Conservation (phyloP, 2,888 invertebrate species). For the Dicycla oo region DNA sequence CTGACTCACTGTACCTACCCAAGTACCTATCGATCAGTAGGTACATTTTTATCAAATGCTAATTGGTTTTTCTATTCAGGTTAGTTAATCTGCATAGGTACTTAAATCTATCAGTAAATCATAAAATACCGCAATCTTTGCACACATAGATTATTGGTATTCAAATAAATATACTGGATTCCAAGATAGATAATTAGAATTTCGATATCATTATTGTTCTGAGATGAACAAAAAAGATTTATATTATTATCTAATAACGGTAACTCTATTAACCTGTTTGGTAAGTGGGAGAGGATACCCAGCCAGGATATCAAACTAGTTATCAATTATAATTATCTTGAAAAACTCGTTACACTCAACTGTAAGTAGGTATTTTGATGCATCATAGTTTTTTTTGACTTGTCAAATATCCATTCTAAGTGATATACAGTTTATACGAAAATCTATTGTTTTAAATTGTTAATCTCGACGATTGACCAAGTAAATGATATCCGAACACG, state of each 20-base stretch:
- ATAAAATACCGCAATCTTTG: conserved; percentile 20
- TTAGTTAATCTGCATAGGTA: conserved; percentile 18
- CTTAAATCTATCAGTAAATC: conserved; percentile 7
- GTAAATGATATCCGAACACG: conserved; percentile 32
- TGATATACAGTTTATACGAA: conserved; percentile 14
- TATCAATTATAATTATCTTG: conserved; percentile 38
- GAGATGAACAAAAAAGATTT: conserved; percentile 13
- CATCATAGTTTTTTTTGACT: conserved; percentile 11
- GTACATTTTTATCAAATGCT: conserved; percentile 25
- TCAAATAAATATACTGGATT: conserved; percentile 3
- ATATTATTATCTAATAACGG: conserved; percentile 41
- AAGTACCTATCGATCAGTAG: conserved; percentile 9
- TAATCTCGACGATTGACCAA: conserved; percentile 53
- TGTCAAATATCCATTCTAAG: conserved; percentile 9
- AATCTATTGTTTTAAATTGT: conserved; percentile 39
- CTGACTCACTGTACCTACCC: conserved; percentile 40
- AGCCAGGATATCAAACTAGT: conserved; percentile 56
- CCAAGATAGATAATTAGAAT: not conserved
- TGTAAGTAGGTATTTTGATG: conserved; percentile 16
- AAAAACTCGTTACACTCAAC: conserved; percentile 45
- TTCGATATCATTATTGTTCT: conserved; percentile 2
- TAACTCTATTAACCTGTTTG: conserved; percentile 32
- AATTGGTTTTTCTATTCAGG: conserved; percentile 9
- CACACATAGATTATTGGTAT: conserved; percentile 1
- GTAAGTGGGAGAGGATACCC: conserved; percentile 28